phyloP scores from a whole-genome alignment of 2,888 invertebrate genomes.

The Erebia aethiops region DNA sequence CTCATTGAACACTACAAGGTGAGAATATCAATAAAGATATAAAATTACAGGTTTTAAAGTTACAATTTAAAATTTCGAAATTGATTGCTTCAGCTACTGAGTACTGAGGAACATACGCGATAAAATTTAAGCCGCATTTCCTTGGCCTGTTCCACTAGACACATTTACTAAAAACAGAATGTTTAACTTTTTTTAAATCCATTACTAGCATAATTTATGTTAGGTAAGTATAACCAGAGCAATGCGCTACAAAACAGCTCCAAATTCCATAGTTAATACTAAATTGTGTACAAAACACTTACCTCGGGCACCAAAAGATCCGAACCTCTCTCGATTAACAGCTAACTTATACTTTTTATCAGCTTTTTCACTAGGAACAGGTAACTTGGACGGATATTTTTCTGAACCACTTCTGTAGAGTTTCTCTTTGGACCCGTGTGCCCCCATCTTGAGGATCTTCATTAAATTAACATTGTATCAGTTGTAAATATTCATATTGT shows the following conservation, averaged over 20 bases:
- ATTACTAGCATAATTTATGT: neutral
- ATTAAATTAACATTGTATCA: slow-evolving; percentile 62
- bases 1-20: slow-evolving; percentile 9
- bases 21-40: neutral
- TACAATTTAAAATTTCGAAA: slow-evolving; percentile 4
- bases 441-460: slow-evolving; percentile 85
- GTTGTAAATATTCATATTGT: slow-evolving; percentile 25
- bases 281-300: slow-evolving; percentile 46
- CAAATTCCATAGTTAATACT: neutral
- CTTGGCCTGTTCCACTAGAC: too few species aligned
- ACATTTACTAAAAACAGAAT: too few species aligned
- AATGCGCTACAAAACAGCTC: too few species aligned
- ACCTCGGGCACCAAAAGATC: slow-evolving; percentile 88
- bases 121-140: too few species aligned
- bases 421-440: slow-evolving; percentile 90
- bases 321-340: slow-evolving; percentile 86
- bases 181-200: neutral
- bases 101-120: neutral
- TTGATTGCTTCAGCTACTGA: neutral
- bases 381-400: slow-evolving; percentile 81
- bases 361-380: slow-evolving; percentile 71
- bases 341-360: slow-evolving; percentile 82
- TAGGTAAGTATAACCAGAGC: too few species aligned
- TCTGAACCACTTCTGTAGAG: slow-evolving; percentile 86
- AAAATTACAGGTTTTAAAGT: neutral